Percentiles rank a stretch among this genome's conserved stretches.
Evolutionary conservation across 2,797 vertebrate species (phyloP).

Genomic region (Micrastur ruficollis): DNA sequence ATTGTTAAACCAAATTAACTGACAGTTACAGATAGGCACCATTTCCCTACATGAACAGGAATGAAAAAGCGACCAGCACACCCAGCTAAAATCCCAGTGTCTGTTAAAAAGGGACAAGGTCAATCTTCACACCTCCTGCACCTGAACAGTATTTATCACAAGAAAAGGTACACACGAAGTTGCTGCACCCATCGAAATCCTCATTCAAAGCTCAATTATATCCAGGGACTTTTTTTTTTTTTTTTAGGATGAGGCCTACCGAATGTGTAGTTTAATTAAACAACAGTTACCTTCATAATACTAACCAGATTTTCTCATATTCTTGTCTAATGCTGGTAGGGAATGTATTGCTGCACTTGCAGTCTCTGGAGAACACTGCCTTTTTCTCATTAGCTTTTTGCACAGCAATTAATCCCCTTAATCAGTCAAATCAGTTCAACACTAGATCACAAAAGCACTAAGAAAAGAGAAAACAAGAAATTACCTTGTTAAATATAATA

Average conservation of each 20-base stretch:
- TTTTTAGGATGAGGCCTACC: background rate
- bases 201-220: background rate
- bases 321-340: background rate
- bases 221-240: background rate
- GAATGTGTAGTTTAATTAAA: background rate
- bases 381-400: slow-evolving; percentile 59
- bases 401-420: slow-evolving; percentile 64
- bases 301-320: background rate
- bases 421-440: slow-evolving; percentile 59
- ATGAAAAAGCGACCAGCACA: fast-evolving
- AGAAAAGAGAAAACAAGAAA: slow-evolving; percentile 62
- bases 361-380: slow-evolving; percentile 22
- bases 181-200: background rate
- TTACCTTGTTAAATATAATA: slow-evolving; percentile 65
- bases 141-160: background rate
- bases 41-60: background rate
- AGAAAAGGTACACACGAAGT: background rate
- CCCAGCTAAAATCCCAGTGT: background rate
- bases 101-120: background rate
- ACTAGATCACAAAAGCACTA: slow-evolving; percentile 43
- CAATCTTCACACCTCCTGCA: background rate
- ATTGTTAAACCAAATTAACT: background rate
- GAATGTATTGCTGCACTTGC: slow-evolving; percentile 2
- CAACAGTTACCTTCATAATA: background rate
- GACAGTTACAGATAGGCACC: background rate